Base-by-base conservation (phyloP, 2,888 invertebrate genomes). In the Clitarchus hookeri region DNA sequence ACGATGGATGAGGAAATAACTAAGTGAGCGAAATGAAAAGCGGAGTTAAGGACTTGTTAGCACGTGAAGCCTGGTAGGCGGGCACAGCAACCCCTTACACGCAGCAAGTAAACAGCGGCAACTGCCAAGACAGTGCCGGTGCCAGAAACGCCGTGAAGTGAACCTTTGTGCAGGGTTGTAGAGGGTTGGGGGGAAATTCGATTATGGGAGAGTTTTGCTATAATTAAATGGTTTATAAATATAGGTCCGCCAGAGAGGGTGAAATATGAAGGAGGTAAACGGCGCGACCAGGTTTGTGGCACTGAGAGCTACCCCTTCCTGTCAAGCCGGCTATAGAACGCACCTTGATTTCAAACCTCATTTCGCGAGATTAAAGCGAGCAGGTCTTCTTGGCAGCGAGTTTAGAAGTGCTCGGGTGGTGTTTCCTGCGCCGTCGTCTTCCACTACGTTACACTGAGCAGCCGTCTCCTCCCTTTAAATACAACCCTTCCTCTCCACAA, bases 211-310 rank as follows among this genome's bases (percentile, higher is more conserved):
- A 8, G 65, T 8, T 65, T 3, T 19, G 65, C 19, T 65, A 65
- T 65, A 65, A 65, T 65, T 65, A 65, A 65, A 65, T 65, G 65
- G 65, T 65, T 65, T 65, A n/a, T 6, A 65, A 65, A 65, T 65
- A 65, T 6, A n/a, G 13, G 65, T 23, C n/a, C 23, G 16, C 13
- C 16, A 23, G 65, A 23, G 65, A 65, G n/a, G 65, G 19, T 65
- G 65, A 65, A 65, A 65, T 65, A 65, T 65, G 6, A 65, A 65
- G 65, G 65, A 65, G 65, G 65, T 65, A 65, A 65, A 65, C 65
- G 65, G 65, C 8, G 65, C 16, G 65, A 65, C 65, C 65, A 19
- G 23, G 65, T 65, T 65, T 65, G 65, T 65, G 16, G 65, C 13
- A n/a, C 1, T 8, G 19, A 53, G 53, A 53, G 53, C 12, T 16